Evolutionary conservation across 2,888 invertebrate species (phyloP), one percentile per base, ranked within the genome.

Genomic region (Alloplasta piceator): DNA sequence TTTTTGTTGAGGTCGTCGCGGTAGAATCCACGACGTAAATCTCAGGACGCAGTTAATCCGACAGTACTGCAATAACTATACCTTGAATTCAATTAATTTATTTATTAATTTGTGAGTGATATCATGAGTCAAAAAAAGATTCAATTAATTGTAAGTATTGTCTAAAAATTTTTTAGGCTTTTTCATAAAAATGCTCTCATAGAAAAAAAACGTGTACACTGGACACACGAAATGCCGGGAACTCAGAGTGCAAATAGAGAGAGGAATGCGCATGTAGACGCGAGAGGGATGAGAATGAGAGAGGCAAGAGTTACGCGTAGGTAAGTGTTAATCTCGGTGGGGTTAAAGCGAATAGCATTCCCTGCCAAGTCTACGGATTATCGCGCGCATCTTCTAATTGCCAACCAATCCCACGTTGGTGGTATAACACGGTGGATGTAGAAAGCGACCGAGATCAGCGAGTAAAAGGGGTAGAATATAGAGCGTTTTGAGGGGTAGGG

Each of bases 341-440:
- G 26, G 90, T 91, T 91, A 90, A 90, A 89, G 89, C 89, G 89
- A 90, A 90, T 85, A 85, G 88, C 87, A 87, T 85, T 89, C 86
- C 88, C 87, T 91, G 91, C 91, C 91, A 92, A 92, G 91, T 91
- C 91, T 91, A 90, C 89, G 91, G 91, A 92, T 92, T 91, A 91
- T 92, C 91, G 90, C 91, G 90, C 91, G 90, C 90, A 92, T 92
- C 91, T 91, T 91, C 91, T 92, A 92, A 92, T 92, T 92, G 91
- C 91, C 91, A 91, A 91, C 91, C 91, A 91, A 91, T 91, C 90
- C 91, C 89, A 87, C 86, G 88, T 66, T 72, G 46, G 67, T 61
- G 73, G 75, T 80, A 9, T 14, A 64, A 26, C 63, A 26, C 36
- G 36, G 72, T 43, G 55, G 66, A 46, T 46, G 48, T 73, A 61